These are phyloP conservation scores for Ceratothoa steindachneri DNA, from an alignment of 2,888 invertebrate genomes.

Conservation along the genomic window DNA sequence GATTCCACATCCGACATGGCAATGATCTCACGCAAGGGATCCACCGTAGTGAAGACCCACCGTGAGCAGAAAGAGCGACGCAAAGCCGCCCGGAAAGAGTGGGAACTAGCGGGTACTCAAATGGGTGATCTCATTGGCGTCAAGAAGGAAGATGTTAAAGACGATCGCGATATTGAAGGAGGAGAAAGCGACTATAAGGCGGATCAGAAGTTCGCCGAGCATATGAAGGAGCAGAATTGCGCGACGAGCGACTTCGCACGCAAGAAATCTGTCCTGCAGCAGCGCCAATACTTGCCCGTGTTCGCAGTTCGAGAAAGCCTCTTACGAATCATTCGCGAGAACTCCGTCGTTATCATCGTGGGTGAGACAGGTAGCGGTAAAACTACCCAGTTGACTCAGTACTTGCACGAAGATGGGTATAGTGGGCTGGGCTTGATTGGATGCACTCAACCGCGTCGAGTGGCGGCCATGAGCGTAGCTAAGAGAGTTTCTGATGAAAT, in stretches of 20 bases:
- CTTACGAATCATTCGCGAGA: conserved; percentile 83
- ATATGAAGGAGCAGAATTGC: conserved; percentile 68
- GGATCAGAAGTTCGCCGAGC: conserved; percentile 94
- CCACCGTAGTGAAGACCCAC: conserved; percentile 78
- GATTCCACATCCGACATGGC: conserved; percentile 99
- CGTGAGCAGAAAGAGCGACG: conserved; percentile 95
- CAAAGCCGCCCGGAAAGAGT: conserved; percentile 96
- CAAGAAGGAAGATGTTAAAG: conserved; percentile 65
- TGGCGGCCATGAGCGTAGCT: conserved; percentile 99
- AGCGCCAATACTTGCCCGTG: conserved; percentile 85
- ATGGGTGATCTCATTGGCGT: conserved; percentile 88
- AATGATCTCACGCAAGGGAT: conserved; percentile 81
- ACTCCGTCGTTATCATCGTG: conserved; percentile 90
- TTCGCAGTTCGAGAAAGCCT: conserved; percentile 92
- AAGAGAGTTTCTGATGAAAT: conserved; percentile 98
- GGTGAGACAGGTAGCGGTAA: conserved; percentile 94
- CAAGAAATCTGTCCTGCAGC: conserved; percentile 76
- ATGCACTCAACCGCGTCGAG: conserved; percentile 94
- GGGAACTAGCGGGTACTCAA: conserved; percentile 92
- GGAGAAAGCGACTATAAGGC: conserved; percentile 81
- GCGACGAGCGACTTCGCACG: conserved; percentile 79
- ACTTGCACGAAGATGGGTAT: conserved; percentile 89
- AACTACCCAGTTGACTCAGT: conserved; percentile 96
- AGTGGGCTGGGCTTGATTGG: conserved; percentile 90
- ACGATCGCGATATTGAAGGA: conserved; percentile 61